Conservation (phyloP, 1,140 invertebrate genomes). For the Helicoverpa zea region DNA sequence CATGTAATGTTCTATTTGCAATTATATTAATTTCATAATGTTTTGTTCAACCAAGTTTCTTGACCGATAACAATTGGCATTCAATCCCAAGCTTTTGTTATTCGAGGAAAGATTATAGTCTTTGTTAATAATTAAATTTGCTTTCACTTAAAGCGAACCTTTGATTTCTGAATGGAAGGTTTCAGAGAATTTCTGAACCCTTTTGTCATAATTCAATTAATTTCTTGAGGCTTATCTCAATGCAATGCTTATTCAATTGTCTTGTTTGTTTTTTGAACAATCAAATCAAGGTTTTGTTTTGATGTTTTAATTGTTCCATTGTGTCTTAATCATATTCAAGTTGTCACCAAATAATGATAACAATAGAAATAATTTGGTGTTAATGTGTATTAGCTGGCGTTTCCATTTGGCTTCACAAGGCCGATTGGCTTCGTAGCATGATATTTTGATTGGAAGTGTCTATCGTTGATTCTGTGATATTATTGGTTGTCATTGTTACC, state of each 20-base stretch:
- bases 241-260: conserved; percentile 29
- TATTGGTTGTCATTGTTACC: too few relatives aligned
- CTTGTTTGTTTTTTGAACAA: conserved; percentile 33
- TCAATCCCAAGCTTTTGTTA: not conserved
- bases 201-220: conserved; percentile 26
- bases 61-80: not conserved
- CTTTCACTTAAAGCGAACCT: conserved; percentile 21
- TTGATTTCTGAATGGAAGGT: not conserved
- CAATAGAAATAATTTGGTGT: conserved; percentile 11
- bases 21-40: not conserved
- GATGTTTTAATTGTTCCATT: conserved; percentile 30
- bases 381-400: not conserved
- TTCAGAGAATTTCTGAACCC: conserved; percentile 19
- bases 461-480: not conserved
- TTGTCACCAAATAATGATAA: conserved; percentile 23
- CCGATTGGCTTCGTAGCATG: not conserved
- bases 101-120: conserved; percentile 20
- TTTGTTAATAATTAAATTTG: conserved; percentile 14
- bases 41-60: not conserved
- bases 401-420: conserved; percentile 6
- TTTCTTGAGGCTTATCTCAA: conserved; percentile 27
- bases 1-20: not conserved
- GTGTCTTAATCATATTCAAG: conserved; percentile 21
- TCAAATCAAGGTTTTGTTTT: conserved; percentile 31
- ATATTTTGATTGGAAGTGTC: not conserved